Conservation (phyloP, 1,140 invertebrate genomes). For the Phthorimaea operculella region DNA sequence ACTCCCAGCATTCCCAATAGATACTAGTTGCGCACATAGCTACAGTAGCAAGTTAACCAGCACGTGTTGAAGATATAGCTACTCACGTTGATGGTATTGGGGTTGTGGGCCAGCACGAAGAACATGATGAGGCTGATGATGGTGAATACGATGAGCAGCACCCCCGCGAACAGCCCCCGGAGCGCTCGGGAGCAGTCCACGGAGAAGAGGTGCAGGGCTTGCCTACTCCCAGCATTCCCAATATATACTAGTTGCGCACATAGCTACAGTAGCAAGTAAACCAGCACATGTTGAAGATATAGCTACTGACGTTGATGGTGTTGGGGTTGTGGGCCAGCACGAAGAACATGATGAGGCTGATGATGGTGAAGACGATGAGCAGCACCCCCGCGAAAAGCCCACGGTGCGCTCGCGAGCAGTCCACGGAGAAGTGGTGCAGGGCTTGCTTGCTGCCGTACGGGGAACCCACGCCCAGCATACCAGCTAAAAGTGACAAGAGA, state of each 20-base stretch:
- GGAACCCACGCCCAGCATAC: conserved; percentile 55
- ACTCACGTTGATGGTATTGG: conserved; percentile 70
- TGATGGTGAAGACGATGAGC: conserved; percentile 86
- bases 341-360: conserved; percentile 92
- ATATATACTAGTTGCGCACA: too few species aligned
- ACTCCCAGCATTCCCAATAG: too few species aligned
- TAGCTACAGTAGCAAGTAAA: too few species aligned
- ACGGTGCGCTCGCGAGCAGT: conserved; percentile 89
- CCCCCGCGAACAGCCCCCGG: conserved; percentile 86
- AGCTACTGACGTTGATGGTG: conserved; percentile 67
- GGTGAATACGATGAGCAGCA: conserved; percentile 84
- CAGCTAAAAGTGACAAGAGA: conserved; percentile 32
- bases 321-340: conserved; percentile 79
- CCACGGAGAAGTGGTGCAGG: conserved; percentile 84
- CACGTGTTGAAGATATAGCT: too few species aligned
- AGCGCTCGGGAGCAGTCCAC: conserved; percentile 92
- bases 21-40: too few species aligned
- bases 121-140: conserved; percentile 92
- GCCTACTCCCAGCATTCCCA: conserved; percentile 56
- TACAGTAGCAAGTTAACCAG: too few species aligned
- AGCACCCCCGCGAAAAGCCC: conserved; percentile 88
- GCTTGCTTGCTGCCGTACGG: conserved; percentile 44
- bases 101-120: conserved; percentile 83
- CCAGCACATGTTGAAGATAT: background rate
- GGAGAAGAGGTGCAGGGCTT: conserved; percentile 78